These are phyloP conservation scores for Stenolophus ochropezus DNA, from an alignment of 2,888 invertebrate species.

Conservation along the genomic window DNA sequence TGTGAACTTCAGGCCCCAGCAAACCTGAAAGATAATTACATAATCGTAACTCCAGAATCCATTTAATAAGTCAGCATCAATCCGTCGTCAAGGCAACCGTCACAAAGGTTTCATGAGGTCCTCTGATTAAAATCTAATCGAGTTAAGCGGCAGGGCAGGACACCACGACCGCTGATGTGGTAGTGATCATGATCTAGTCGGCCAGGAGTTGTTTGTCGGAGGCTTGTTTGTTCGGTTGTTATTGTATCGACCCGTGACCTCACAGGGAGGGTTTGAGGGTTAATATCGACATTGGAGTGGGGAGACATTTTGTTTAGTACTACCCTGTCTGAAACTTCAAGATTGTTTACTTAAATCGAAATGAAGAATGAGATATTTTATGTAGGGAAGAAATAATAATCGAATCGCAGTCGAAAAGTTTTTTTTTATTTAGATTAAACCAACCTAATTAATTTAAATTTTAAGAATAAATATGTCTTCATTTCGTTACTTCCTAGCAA, in stretches of 20 bases:
- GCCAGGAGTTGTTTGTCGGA: constrained; percentile 11
- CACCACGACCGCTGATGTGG: neutral
- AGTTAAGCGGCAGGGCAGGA: neutral
- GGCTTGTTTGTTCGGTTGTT: constrained; percentile 1
- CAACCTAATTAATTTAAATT: no score
- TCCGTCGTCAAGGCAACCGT: neutral
- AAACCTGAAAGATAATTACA: neutral
- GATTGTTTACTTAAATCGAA: no score
- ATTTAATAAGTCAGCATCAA: neutral
- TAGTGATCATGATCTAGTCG: neutral
- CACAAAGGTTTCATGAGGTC: neutral
- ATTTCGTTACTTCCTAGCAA: no score
- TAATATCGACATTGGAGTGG: no score
- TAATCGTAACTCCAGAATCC: neutral
- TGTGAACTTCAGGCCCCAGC: no score
- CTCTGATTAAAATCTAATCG: constrained; percentile 31
- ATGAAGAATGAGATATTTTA: no score
- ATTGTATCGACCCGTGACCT: constrained; percentile 12
- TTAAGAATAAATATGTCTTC: no score
- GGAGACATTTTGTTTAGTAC: no score
- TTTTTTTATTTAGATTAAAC: no score
- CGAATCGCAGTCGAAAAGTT: no score
- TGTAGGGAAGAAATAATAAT: no score
- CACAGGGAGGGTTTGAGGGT: neutral
- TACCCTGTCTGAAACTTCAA: no score